Base-by-base conservation (phyloP, 2,888 invertebrate genomes). In the Hirtodrosophila confusa region DNA sequence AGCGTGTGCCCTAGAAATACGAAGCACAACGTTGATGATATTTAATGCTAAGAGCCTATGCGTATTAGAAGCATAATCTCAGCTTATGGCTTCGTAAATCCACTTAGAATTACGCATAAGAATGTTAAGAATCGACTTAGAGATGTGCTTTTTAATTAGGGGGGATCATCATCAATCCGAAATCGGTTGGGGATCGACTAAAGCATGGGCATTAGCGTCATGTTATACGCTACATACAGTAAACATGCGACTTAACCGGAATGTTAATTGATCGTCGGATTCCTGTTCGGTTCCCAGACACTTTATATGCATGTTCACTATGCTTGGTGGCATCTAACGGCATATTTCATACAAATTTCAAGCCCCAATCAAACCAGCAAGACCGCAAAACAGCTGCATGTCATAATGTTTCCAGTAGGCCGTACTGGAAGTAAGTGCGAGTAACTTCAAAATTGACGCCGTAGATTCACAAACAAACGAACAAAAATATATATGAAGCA, bases 261-360 rank as follows among this genome's bases (percentile, higher is more conserved):
- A 55, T 68, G 61, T 24, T 12, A 39, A 53, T 49, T 50, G 69
- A 55, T 62, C 50, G 51, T 41, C 35, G 49, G 39, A 31, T 36
- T 5, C 17, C 17, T 17, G 17, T 17, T 17, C 17, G 17, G 51
- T 9, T 31, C 2, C 27, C 24, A 29, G n/a, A 27, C 5, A 10
- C 40, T 5, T 37, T 39, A 67, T 72, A 62, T 27, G 36, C 35
- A 71, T 49, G 69, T 17, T 37, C 33, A 35, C 7, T 35, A 62
- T 53, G 51, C 3, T 54, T 17, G 41, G 62, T 48, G 53, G 37
- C 54, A 44, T 31, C 71, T 73, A 72, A 72, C 71, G 71, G 71
- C 44, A 64, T 6, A n/a, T 39, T 44, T 31, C 12, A 68, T 24
- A 43, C 10, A 39, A 58, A 63, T 67, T 57, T 62, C 53, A 55